Percentiles rank a stretch among this genome's conserved stretches.
Evolutionary conservation across 1,140 invertebrate species (phyloP).

Genomic region (Cherax quadricarinatus): DNA sequence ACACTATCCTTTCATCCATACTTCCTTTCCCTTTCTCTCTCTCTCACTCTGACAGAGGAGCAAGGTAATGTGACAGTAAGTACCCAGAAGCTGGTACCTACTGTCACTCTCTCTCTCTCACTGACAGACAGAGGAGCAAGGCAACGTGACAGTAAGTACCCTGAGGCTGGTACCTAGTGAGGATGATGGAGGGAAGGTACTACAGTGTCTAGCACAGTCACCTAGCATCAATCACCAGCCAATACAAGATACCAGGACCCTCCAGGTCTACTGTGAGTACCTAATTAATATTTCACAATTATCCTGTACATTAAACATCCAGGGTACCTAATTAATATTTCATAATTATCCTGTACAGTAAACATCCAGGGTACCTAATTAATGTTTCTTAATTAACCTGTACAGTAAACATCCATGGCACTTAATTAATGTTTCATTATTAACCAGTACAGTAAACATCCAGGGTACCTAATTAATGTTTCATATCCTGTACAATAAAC

Average conservation of each 20-base stretch:
- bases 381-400: too few relatives aligned
- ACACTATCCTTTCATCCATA: neutral
- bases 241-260: conserved; percentile 75
- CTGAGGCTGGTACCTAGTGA: conserved; percentile 75
- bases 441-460: too few relatives aligned
- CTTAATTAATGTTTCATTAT: too few relatives aligned
- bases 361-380: too few relatives aligned
- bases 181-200: conserved; percentile 75
- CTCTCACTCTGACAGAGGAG: conserved; percentile 42
- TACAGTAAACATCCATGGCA: too few relatives aligned
- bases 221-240: conserved; percentile 74
- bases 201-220: conserved; percentile 76
- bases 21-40: conserved; percentile 66
- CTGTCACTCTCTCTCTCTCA: conserved; percentile 35
- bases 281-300: too few relatives aligned
- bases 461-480: too few relatives aligned
- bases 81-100: conserved; percentile 75
- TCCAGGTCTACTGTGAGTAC: conserved; percentile 77
- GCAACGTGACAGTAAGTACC: conserved; percentile 75
- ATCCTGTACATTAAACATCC: too few relatives aligned
- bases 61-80: conserved; percentile 75
- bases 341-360: too few relatives aligned
- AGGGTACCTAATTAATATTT: too few relatives aligned
- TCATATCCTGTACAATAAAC: too few relatives aligned
- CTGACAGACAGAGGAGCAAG: conserved; percentile 65